Base-by-base conservation (phyloP, 2,113 vertebrate genomes). In the Alligator sinensis region DNA sequence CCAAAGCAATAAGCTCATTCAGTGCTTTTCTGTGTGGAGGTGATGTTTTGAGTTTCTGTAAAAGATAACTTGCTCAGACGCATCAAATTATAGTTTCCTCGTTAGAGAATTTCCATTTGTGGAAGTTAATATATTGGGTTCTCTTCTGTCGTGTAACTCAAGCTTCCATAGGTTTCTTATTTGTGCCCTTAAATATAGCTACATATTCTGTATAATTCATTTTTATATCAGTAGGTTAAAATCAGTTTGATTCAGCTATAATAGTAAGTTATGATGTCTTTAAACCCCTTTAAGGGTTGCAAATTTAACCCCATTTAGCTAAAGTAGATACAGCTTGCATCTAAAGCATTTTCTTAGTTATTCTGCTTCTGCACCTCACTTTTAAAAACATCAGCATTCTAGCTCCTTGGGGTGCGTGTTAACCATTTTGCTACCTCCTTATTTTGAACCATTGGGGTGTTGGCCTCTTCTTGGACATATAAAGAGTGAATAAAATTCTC, bases 71-170 rank as follows among this genome's bases (percentile, higher is more conserved):
- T 84, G 24, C 8, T 47, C 61, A 0, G 27, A 1, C 18, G 63
- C 21, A 24, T 74, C 19, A 16, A 3, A 4, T 38, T 66, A 0
- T 27, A 38, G 6, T 62, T 72, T 21, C n/a, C 0, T 2, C 7
- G 21, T 17, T 68, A 34, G 63, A 70, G 63, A 66, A 21, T 85
- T 87, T 57, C 25, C 38, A 19, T 30, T 87, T 66, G 10, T 1
- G 55, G 16, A 14, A 9, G 47, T 77, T 19, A 9, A 4, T 22
- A 1, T 27, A 21, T 9, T 62, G 61, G 76, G 21, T 90, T 47
- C 34, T 74, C 47, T 74, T 74, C 70, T 47, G 15, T 47, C 12
- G 38, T 18, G 30, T 38, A 72, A 38, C 30, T 47, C 68, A 38
- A 22, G 68, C 30, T 34, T 72, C 68, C 30, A 72, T 72, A 72